phyloP scores from a whole-genome alignment of 2,888 invertebrate genomes.

The Azorinus chamasolen region DNA sequence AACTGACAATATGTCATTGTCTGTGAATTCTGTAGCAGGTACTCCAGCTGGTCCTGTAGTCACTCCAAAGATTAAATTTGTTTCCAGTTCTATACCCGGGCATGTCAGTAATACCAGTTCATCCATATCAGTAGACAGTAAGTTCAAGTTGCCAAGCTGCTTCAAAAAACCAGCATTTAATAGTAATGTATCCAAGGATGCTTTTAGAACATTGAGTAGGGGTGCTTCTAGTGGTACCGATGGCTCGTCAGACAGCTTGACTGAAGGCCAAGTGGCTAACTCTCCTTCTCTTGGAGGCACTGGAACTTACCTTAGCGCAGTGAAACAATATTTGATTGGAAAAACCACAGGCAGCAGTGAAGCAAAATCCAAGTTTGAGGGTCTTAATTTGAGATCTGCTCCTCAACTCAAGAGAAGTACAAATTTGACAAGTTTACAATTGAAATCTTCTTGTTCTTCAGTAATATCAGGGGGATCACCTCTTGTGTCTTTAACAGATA shows the following conservation, averaged over 20 bases:
- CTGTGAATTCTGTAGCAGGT: too few relatives aligned
- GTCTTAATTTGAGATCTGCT: conserved; percentile 44
- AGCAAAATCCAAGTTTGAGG: conserved; percentile 44
- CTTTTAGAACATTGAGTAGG: conserved; percentile 12
- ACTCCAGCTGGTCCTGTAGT: too few relatives aligned
- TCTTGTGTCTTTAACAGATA: too few relatives aligned
- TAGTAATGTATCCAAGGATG: conserved; percentile 20
- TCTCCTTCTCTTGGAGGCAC: conserved; percentile 6
- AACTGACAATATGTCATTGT: too few relatives aligned
- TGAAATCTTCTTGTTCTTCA: not conserved
- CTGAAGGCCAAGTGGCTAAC: not conserved
- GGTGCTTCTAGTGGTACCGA: not conserved
- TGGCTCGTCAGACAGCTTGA: not conserved
- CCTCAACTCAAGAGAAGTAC: conserved; percentile 10
- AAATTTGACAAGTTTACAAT: conserved; percentile 5
- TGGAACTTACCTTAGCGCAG: conserved; percentile 28
- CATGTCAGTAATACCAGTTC: too few relatives aligned
- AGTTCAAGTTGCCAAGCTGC: conserved; percentile 1
- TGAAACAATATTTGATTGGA: conserved; percentile 57
- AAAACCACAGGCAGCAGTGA: conserved; percentile 30
- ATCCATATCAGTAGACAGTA: not conserved
- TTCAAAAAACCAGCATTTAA: not conserved
- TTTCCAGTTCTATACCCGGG: too few relatives aligned
- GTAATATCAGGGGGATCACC: too few relatives aligned
- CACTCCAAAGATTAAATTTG: too few relatives aligned